Evolutionary conservation across 2,888 invertebrate species (phyloP), one percentile per base, ranked within the genome.

Genomic region (Gari tellinella): DNA sequence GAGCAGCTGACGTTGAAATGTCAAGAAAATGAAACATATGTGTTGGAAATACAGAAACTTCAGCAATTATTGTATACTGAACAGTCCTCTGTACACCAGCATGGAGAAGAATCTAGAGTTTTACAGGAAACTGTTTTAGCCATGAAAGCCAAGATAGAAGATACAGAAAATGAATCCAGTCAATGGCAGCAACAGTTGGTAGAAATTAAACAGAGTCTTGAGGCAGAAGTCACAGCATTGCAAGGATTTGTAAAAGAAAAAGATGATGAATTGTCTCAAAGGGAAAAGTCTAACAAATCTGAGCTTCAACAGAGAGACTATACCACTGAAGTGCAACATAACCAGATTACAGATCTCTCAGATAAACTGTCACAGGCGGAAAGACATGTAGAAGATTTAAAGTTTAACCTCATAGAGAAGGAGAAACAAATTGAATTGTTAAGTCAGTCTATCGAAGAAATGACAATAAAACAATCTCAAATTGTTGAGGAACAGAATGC

Each of bases 201-300:
- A 23, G 23, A 26, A 38, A 31, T 53, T 15, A 25, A 51, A 51
- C 17, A 43, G 14, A 41, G 45, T 14, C 4, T 31, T 52, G 31
- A n/a, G 14, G 31, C 17, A 25, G 17, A 45, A 45, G 31, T 31
- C 10, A 31, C 31, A 31, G 10, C 31, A 7, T 31, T 31, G 31
- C 31, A 31, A 10, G 31, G 10, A 31, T 31, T 7, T 31, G 10
- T 31, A 31, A 31, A 10, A 31, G 31, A 31, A 31, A 31, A 31
- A 41, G 56, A 55, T n/a, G 45, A 70, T 48, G 73, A 74, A 51
- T 45, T 37, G 21, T 41, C 56, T 12, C 45, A 72, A 21, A 58
- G 63, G 60, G 70, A 68, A 40, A 69, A 62, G 21, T 58, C 55
- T 26, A 37, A 55, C 40, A 48, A 64, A 58, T 38, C 37, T 38